These are phyloP conservation scores for Trichogramma pretiosum DNA, from an alignment of 1,140 invertebrate species.

Conservation along the genomic window DNA sequence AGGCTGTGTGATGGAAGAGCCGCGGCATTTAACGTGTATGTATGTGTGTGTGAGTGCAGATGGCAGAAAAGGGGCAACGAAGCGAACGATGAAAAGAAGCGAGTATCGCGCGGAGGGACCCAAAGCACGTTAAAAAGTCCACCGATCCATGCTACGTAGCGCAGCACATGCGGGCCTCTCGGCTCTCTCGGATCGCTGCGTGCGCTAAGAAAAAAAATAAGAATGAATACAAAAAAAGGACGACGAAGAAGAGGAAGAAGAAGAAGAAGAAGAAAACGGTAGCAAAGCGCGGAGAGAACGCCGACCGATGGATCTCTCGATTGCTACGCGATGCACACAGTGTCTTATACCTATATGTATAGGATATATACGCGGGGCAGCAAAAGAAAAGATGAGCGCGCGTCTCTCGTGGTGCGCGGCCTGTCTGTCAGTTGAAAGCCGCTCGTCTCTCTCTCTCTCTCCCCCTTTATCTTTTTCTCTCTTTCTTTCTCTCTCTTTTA, in stretches of 20 bases:
- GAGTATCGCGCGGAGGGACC: neutral
- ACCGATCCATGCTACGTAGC: too few species aligned
- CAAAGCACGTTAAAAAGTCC: neutral
- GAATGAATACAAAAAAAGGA: slow-evolving; percentile 13
- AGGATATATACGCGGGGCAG: slow-evolving; percentile 36
- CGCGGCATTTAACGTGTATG: too few species aligned
- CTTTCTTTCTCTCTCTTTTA: slow-evolving; percentile 1
- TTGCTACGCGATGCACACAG: too few species aligned
- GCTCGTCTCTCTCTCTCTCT: slow-evolving; percentile 18
- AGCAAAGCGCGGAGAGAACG: slow-evolving; percentile 16
- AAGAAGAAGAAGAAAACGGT: slow-evolving; percentile 9
- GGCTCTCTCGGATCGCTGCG: too few species aligned
- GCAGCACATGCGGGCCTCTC: too few species aligned
- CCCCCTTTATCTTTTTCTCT: slow-evolving; percentile 19
- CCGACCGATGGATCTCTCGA: slow-evolving; percentile 27
- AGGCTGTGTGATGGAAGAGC: too few species aligned
- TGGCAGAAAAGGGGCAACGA: neutral
- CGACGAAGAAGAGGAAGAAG: slow-evolving; percentile 11
- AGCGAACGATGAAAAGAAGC: neutral
- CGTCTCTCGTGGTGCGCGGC: slow-evolving; percentile 9
- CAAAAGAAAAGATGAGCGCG: slow-evolving; percentile 31
- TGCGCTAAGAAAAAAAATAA: neutral
- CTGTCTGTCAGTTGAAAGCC: slow-evolving; percentile 6
- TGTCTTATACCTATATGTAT: too few species aligned
- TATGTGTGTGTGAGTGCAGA: slow-evolving; percentile 12